These are phyloP conservation scores for Nomada hirtipes DNA, from an alignment of 2,888 invertebrate species.

Conservation along the genomic window DNA sequence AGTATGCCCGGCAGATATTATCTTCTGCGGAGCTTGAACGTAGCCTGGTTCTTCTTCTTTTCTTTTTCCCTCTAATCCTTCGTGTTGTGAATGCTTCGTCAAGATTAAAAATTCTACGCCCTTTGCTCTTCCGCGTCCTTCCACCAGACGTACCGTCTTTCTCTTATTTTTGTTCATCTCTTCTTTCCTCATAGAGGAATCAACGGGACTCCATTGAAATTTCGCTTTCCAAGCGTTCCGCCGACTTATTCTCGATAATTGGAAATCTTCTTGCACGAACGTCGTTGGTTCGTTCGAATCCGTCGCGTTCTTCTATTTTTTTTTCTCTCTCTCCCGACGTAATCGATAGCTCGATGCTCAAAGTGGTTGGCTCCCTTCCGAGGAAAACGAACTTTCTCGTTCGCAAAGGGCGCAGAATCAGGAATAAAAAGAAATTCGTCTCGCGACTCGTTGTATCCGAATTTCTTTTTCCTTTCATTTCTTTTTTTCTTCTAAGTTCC, in stretches of 20 bases:
- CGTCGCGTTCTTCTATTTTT: slow-evolving; percentile 41
- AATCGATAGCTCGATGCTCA: slow-evolving; percentile 49
- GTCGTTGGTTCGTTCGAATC: slow-evolving; percentile 54
- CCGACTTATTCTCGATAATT: slow-evolving; percentile 59
- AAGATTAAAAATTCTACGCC: slow-evolving; percentile 56
- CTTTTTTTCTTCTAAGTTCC: background rate
- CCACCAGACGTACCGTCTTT: slow-evolving; percentile 7
- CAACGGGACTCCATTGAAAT: slow-evolving; percentile 53
- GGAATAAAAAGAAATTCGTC: background rate
- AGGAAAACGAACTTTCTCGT: slow-evolving; percentile 31
- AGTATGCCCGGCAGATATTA: slow-evolving; percentile 60
- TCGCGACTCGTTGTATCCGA: slow-evolving; percentile 9
- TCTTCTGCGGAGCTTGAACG: slow-evolving; percentile 12
- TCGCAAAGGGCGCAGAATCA: background rate
- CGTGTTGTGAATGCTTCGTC: slow-evolving; percentile 54
- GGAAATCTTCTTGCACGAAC: slow-evolving; percentile 59
- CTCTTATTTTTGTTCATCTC: background rate
- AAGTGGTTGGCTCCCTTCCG: slow-evolving; percentile 39
- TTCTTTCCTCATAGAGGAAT: slow-evolving; percentile 3
- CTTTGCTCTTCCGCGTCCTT: background rate
- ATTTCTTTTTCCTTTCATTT: background rate
- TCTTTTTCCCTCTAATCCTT: slow-evolving; percentile 34
- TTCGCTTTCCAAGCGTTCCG: slow-evolving; percentile 51
- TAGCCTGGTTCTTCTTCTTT: background rate
- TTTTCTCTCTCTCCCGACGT: background rate